phyloP scores from a whole-genome alignment of 2,797 vertebrate genomes.

The Scolopax bukidnonensis region DNA sequence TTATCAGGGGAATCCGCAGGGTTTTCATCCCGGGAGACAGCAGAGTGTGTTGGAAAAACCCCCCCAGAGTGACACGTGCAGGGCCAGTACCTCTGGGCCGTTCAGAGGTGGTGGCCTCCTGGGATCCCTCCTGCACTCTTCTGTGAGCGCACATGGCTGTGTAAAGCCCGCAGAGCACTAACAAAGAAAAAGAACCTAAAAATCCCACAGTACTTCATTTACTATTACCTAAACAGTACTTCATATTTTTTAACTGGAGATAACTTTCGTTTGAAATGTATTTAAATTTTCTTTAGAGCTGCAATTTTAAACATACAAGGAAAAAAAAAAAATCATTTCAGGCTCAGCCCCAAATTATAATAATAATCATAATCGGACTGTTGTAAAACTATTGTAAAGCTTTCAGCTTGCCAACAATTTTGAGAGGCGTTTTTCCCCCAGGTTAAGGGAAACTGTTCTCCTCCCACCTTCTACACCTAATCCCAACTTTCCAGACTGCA shows the following conservation, averaged over 20 bases:
- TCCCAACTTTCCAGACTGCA: neutral
- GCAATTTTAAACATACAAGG: neutral
- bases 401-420: neutral
- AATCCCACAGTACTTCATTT: neutral
- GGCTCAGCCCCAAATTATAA: neutral
- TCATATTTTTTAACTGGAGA: neutral
- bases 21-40: neutral
- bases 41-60: conserved; percentile 20
- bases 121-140: neutral
- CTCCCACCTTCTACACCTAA: neutral
- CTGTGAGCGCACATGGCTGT: rapidly evolving
- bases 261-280: neutral
- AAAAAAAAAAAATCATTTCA: rapidly evolving
- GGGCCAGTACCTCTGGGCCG: neutral
- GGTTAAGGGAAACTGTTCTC: neutral
- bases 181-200: neutral
- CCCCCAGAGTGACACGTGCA: rapidly evolving
- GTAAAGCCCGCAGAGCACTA: neutral
- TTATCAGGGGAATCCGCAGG: neutral
- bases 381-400: neutral
- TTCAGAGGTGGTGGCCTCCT: neutral
- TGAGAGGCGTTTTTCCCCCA: neutral
- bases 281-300: neutral
- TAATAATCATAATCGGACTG: neutral
- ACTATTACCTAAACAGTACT: neutral